A percentile compares a stretch with the other conserved stretches of the same genome.
phyloP scores from a whole-genome alignment of 1,140 invertebrate species.

The Drosophila kanapiae region DNA sequence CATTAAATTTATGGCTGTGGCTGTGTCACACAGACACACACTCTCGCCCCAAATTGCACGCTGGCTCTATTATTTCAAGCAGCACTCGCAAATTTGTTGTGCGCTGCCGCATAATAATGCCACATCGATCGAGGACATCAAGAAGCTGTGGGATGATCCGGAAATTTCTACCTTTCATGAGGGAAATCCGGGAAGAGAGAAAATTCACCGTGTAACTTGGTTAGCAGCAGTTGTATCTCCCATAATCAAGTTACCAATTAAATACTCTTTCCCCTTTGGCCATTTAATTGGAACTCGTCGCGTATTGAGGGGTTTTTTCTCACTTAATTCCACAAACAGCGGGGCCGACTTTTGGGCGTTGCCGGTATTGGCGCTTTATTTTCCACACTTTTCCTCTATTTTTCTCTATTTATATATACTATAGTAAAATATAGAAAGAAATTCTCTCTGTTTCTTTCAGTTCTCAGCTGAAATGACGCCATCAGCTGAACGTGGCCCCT shows the following conservation, averaged over 20 bases:
- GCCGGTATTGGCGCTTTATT: slow-evolving; percentile 7
- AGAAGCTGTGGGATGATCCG: neutral
- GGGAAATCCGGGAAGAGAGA: neutral
- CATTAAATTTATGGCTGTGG: slow-evolving; percentile 70
- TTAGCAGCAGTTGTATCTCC: slow-evolving; percentile 9
- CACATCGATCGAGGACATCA: slow-evolving; percentile 35
- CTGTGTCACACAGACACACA: slow-evolving; percentile 39
- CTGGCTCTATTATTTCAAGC: slow-evolving; percentile 45
- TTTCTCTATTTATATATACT: neutral
- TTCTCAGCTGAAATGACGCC: slow-evolving; percentile 52
- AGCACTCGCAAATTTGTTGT: slow-evolving; percentile 51
- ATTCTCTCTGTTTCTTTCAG: neutral
- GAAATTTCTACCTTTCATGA: neutral
- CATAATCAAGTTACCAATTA: slow-evolving; percentile 26
- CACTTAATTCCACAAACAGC: neutral
- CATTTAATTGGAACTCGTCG: slow-evolving; percentile 4
- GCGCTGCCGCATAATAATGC: slow-evolving; percentile 59
- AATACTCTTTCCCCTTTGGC: slow-evolving; percentile 7
- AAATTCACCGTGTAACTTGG: neutral
- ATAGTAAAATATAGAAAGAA: too few species aligned
- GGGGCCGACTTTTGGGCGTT: slow-evolving; percentile 57
- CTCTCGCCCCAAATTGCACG: slow-evolving; percentile 66
- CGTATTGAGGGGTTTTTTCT: slow-evolving; percentile 7
- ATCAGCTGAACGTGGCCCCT: slow-evolving; percentile 69
- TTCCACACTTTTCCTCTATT: slow-evolving; percentile 3